Evolutionary conservation across 1,140 invertebrate species (phyloP).

Genomic region (Heliconius nattereri): DNA sequence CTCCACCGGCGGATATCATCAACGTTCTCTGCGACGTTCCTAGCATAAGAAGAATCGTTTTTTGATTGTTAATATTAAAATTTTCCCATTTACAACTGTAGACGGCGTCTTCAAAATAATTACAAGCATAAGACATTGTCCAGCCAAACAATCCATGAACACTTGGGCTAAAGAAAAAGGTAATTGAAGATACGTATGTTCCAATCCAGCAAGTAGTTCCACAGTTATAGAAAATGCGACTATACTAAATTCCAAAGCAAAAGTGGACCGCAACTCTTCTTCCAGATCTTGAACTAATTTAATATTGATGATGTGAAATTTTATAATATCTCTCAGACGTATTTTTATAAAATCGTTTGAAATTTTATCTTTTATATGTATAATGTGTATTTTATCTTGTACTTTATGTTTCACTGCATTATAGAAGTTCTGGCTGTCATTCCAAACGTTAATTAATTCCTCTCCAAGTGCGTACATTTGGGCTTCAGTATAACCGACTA

Average conservation of each 20-base stretch:
- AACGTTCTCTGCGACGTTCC: slow-evolving; percentile 57
- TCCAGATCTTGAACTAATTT: slow-evolving; percentile 41
- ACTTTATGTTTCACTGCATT: slow-evolving; percentile 18
- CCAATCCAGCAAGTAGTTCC: slow-evolving; percentile 51
- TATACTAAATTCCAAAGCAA: slow-evolving; percentile 44
- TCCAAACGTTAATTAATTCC: slow-evolving; percentile 51
- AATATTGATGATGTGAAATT: slow-evolving; percentile 47
- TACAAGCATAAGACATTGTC: slow-evolving; percentile 52
- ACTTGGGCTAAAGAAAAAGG: slow-evolving; percentile 50
- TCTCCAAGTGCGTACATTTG: slow-evolving; percentile 49
- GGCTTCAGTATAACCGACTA: slow-evolving; percentile 52
- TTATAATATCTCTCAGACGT: slow-evolving; percentile 44
- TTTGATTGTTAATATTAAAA: slow-evolving; percentile 52
- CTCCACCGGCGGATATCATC: slow-evolving; percentile 54
- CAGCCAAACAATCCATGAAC: slow-evolving; percentile 53
- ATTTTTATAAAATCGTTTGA: slow-evolving; percentile 46
- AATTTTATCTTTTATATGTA: slow-evolving; percentile 28
- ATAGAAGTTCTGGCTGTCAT: slow-evolving; percentile 38
- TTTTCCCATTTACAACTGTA: slow-evolving; percentile 62
- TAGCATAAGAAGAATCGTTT: slow-evolving; percentile 51
- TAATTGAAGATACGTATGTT: slow-evolving; percentile 52
- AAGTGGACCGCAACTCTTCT: slow-evolving; percentile 22
- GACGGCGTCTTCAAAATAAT: slow-evolving; percentile 43
- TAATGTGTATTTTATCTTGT: slow-evolving; percentile 16
- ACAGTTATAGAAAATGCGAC: slow-evolving; percentile 38